Evolutionary conservation across 23 tunicate genomes (phyloP).

Genomic region (Styela plicata): DNA sequence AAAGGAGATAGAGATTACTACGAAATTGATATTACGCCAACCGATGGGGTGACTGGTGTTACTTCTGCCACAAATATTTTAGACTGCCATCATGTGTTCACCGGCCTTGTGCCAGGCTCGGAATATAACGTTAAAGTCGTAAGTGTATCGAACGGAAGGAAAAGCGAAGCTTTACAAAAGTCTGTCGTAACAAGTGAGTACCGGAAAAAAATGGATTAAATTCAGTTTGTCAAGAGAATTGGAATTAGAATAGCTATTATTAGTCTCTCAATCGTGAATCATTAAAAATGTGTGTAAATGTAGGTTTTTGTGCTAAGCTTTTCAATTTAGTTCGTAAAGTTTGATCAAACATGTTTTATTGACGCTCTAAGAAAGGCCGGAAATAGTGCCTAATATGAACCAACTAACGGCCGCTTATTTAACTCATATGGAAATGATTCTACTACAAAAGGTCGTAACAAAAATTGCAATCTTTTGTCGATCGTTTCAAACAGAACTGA

Average conservation of each 20-base stretch:
- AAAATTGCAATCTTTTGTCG: too few relatives aligned
- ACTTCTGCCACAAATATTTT: slow-evolving; percentile 29
- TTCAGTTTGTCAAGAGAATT: too few relatives aligned
- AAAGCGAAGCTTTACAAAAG: slow-evolving; percentile 51
- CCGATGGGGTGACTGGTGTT: slow-evolving; percentile 40
- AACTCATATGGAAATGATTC: too few relatives aligned
- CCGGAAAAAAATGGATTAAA: too few relatives aligned
- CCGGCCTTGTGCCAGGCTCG: slow-evolving; percentile 59
- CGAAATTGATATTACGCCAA: slow-evolving; percentile 34
- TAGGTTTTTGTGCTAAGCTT: not conserved
- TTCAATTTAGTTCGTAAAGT: not conserved
- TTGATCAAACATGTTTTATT: not conserved
- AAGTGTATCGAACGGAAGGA: slow-evolving; percentile 50
- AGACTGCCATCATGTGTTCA: slow-evolving; percentile 30
- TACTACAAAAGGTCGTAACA: too few relatives aligned
- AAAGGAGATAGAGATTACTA: slow-evolving; percentile 59
- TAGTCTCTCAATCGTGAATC: too few relatives aligned
- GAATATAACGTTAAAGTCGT: slow-evolving; percentile 46
- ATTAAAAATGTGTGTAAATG: too few relatives aligned
- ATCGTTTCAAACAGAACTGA: too few relatives aligned
- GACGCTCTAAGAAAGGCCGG: too few relatives aligned
- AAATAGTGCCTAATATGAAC: too few relatives aligned
- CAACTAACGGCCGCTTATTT: too few relatives aligned
- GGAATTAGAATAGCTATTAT: too few relatives aligned
- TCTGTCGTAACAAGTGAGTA: slow-evolving; percentile 48